Conservation (phyloP, 2,888 invertebrate genomes). For the Melanostoma scalare region DNA sequence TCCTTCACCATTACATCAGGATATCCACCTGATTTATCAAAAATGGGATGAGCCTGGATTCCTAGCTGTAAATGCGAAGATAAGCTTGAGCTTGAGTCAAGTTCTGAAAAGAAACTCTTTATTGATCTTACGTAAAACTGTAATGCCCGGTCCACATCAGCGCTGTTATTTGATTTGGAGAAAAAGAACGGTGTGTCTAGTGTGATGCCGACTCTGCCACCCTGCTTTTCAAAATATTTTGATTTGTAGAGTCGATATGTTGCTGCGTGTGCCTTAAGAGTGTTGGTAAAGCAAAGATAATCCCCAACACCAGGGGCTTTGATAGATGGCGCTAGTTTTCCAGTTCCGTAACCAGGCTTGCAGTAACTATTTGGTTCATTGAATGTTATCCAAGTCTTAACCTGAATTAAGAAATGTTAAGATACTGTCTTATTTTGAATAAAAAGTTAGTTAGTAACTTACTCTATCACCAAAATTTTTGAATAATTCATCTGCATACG, state of each 20-base stretch:
- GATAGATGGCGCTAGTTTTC: conserved; percentile 78
- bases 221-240: conserved; percentile 78
- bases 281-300: conserved; percentile 83
- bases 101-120: neutral
- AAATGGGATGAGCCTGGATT: conserved; percentile 79
- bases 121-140: conserved; percentile 75
- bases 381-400: conserved; percentile 62
- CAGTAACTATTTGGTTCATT: conserved; percentile 83
- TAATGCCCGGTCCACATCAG: conserved; percentile 75
- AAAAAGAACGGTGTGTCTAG: conserved; percentile 76
- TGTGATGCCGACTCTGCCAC: conserved; percentile 78
- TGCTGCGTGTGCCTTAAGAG: conserved; percentile 84
- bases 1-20: conserved; percentile 78
- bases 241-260: conserved; percentile 82
- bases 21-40: conserved; percentile 77
- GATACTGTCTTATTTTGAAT: neutral
- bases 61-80: conserved; percentile 76
- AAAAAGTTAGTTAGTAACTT: conserved; percentile 23
- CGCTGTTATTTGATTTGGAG: conserved; percentile 72
- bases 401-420: conserved; percentile 20
- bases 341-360: conserved; percentile 82
- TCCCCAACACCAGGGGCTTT: conserved; percentile 82
- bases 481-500: conserved; percentile 82
- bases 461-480: conserved; percentile 82
- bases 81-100: too few relatives aligned